Evolutionary conservation across 2,113 vertebrate genomes (phyloP).

Genomic region (Lynx canadensis): DNA sequence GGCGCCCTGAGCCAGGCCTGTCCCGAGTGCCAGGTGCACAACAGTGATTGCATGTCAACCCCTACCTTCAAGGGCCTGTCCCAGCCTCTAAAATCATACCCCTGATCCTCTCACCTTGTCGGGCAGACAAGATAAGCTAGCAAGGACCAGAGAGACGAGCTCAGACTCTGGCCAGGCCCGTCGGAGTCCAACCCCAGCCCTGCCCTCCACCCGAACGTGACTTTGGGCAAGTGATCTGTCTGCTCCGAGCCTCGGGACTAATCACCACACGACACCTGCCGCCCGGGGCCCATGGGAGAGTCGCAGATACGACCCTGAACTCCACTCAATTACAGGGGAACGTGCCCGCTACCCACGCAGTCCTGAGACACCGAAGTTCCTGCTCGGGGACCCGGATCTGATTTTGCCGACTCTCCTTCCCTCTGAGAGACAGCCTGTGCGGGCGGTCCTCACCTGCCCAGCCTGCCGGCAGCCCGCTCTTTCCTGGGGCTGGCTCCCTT

Average conservation of each 20-base stretch:
- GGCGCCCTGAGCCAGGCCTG: neutral
- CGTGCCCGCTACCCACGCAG: fast-evolving
- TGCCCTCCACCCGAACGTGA: fast-evolving
- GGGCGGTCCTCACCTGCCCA: neutral
- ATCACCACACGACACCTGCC: fast-evolving
- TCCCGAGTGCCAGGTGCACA: neutral
- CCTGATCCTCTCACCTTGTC: neutral
- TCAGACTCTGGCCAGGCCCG: neutral
- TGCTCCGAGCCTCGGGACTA: neutral
- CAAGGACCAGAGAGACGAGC: too few species aligned
- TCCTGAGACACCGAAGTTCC: neutral
- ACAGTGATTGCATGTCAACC: fast-evolving
- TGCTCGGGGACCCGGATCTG: fast-evolving
- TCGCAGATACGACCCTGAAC: fast-evolving
- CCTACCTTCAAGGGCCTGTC: neutral
- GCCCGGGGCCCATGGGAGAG: fast-evolving
- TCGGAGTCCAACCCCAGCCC: neutral
- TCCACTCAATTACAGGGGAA: fast-evolving
- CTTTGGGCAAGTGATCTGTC: too few species aligned
- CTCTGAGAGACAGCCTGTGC: neutral
- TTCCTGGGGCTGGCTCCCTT: neutral
- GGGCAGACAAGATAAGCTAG: neutral
- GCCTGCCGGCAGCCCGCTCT: neutral
- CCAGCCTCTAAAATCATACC: neutral
- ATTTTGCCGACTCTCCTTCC: neutral